These are phyloP conservation scores for Elgaria multicarinata DNA, from an alignment of 2,113 vertebrate genomes.

Conservation along the genomic window DNA sequence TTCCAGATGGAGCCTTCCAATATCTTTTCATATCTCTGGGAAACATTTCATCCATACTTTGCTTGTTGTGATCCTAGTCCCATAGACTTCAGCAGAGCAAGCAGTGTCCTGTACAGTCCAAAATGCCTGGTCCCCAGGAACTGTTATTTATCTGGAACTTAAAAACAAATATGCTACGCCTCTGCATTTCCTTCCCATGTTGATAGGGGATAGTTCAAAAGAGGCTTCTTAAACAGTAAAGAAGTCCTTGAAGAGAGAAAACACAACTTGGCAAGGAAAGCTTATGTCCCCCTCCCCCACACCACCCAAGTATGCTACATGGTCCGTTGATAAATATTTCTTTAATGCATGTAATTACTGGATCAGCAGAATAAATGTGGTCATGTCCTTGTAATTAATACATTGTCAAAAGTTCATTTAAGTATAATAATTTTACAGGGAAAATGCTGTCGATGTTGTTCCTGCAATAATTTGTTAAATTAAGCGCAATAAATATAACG, in stretches of 20 bases:
- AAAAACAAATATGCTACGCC: constrained; percentile 33
- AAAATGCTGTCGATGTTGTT: constrained; percentile 81
- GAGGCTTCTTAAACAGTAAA: constrained; percentile 70
- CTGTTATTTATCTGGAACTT: neutral
- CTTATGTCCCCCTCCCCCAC: constrained; percentile 54
- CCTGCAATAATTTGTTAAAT: constrained; percentile 82
- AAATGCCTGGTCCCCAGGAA: neutral
- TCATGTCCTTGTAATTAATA: constrained; percentile 87
- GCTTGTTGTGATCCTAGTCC: neutral
- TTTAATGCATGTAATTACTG: constrained; percentile 84
- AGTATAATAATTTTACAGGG: constrained; percentile 83
- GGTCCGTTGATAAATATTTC: constrained; percentile 86
- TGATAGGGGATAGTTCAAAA: constrained; percentile 67
- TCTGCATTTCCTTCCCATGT: constrained; percentile 47
- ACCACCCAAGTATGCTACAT: constrained; percentile 73
- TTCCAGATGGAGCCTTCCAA: neutral
- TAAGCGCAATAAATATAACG: constrained; percentile 81
- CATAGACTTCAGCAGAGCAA: neutral
- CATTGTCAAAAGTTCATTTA: constrained; percentile 88
- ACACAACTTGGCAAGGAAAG: constrained; percentile 76
- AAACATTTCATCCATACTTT: neutral
- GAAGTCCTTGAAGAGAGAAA: constrained; percentile 71
- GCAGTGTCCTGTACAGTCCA: neutral
- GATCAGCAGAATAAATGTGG: constrained; percentile 87
- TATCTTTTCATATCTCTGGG: neutral